Evolutionary conservation across 2,113 vertebrate species (phyloP), one percentile per base, ranked within the genome.

Genomic region (human (Homo sapiens)): DNA sequence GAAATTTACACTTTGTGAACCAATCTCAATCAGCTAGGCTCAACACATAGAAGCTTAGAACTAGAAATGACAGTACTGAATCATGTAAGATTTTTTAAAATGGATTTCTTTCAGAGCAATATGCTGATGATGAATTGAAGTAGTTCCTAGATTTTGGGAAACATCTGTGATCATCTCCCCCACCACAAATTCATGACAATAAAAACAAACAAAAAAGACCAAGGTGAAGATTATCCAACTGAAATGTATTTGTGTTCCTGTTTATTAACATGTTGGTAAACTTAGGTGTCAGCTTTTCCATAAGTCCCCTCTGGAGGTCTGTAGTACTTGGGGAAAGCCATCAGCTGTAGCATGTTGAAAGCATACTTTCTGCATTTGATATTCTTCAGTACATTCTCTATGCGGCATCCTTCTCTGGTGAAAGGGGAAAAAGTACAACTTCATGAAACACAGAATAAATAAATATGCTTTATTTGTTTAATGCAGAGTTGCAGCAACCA

Each of bases 361-460:
- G 99, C 99, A 98, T 99, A 99, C 98, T 99, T 99, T 98, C 99
- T 99, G 99, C 99, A 99, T 98, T 98, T 99, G 98, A 99, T 99
- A 99, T 99, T 99, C 99, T 99, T 99, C 99, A 99, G 99, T 96
- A 99, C 99, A 98, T 99, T 99, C 98, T 99, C 99, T 99, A 99
- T 99, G 98, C 99, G 99, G 99, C 99, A 99, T 99, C 99, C 99
- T 99, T 99, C 99, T 99, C 99, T 99, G 99, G 98, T 98, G 94
- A 98, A 98, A 99, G 98, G 99, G 98, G 98, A 98, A 98, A 99
- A 99, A 99, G 98, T 32, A 99, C 98, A 99, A 99, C 99, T 98
- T 98, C 99, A 98, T 99, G 98, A 99, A 99, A 99, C 98, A 99
- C 95, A 79, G 98, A 98, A 98, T 99, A 99, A 98, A 99, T 97